Conservation (phyloP, 2,888 invertebrate species). For the Caenorhabditis sp. region DNA sequence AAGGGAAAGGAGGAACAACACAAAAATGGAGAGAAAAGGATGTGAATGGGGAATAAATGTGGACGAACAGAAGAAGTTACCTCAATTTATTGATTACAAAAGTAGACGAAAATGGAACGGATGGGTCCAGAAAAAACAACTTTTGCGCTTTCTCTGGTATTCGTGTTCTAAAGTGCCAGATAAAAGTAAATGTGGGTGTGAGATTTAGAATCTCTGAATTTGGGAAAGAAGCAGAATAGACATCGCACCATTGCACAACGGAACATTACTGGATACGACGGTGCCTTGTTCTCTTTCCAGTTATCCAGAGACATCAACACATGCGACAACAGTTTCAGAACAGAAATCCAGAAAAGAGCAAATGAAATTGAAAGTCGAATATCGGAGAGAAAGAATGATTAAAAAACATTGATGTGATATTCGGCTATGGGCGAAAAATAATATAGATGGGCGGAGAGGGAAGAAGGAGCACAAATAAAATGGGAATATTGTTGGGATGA, state of each 20-base stretch:
- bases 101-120: neutral
- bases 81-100: constrained; percentile 39
- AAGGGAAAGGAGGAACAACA: neutral
- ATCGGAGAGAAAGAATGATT: constrained; percentile 2
- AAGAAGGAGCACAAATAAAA: neutral
- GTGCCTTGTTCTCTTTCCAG: neutral
- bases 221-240: too few species aligned
- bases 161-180: too few species aligned
- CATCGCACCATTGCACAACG: too few species aligned
- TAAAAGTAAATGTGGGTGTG: too few species aligned
- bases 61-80: constrained; percentile 10
- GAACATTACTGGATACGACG: too few species aligned
- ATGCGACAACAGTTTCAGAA: neutral
- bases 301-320: neutral
- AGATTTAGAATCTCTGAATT: neutral
- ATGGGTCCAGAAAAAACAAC: neutral
- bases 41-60: neutral
- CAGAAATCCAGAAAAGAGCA: neutral
- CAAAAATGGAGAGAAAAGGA: neutral
- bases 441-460: too few species aligned
- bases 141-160: neutral
- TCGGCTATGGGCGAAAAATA: constrained; percentile 1
- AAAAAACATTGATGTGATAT: constrained; percentile 7
- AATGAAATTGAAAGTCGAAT: constrained; percentile 7
- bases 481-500: neutral